Percentiles rank a stretch among this genome's conserved stretches.
These are phyloP conservation scores for Cylas formicarius DNA, from an alignment of 1,140 invertebrate species.

Conservation along the genomic window DNA sequence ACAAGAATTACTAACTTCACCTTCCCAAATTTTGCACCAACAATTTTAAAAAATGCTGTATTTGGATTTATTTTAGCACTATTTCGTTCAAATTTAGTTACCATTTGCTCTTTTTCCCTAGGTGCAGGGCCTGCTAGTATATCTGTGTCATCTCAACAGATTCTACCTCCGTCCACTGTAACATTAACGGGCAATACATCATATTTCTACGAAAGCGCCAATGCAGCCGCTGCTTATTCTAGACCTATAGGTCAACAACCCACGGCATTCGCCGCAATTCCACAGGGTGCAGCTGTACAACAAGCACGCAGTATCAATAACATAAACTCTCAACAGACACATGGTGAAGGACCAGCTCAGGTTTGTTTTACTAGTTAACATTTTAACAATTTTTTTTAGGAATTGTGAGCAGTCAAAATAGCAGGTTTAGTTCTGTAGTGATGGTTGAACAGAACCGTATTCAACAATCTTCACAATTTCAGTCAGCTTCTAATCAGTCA, in stretches of 20 bases:
- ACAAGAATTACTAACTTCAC: too few species aligned
- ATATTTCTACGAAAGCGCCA: slow-evolving; percentile 31
- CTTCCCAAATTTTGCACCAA: background rate
- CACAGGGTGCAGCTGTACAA: slow-evolving; percentile 28
- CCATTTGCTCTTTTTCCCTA: background rate
- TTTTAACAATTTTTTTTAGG: slow-evolving; percentile 22
- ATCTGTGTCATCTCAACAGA: slow-evolving; percentile 15
- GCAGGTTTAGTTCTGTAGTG: slow-evolving; percentile 38
- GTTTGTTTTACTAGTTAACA: background rate
- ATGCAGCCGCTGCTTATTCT: slow-evolving; percentile 22
- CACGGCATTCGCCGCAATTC: slow-evolving; percentile 27
- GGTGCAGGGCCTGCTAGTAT: slow-evolving; percentile 23
- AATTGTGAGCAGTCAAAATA: slow-evolving; percentile 29
- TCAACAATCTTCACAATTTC: slow-evolving; percentile 13
- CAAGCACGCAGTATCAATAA: slow-evolving; percentile 21
- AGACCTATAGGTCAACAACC: slow-evolving; percentile 24
- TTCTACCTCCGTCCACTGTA: slow-evolving; percentile 22
- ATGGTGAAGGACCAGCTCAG: slow-evolving; percentile 23
- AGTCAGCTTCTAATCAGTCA: slow-evolving; percentile 5
- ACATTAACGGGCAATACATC: slow-evolving; percentile 26
- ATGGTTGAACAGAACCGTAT: slow-evolving; percentile 33
- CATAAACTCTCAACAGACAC: slow-evolving; percentile 26
- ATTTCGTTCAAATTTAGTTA: background rate
- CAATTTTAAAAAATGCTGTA: background rate
- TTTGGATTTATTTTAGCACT: background rate